Percentiles rank a stretch among this genome's conserved stretches.
Conservation (phyloP, 1,140 invertebrate species). For the Chrysoperla carnea region DNA sequence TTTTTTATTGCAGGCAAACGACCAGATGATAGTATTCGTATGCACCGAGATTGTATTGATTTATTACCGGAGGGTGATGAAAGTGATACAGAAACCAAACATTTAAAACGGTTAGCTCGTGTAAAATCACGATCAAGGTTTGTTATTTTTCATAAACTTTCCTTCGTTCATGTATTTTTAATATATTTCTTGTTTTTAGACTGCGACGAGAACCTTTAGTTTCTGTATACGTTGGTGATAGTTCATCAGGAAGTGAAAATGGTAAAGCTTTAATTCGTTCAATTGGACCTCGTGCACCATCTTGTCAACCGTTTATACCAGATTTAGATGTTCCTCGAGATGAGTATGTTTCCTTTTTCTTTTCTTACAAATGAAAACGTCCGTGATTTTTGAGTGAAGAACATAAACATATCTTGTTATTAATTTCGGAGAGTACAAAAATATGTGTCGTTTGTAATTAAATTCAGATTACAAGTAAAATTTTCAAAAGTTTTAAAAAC, state of each 20-base stretch:
- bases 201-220: not conserved
- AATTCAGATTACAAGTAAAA: too few relatives aligned
- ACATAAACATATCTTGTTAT: too few relatives aligned
- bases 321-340: constrained; percentile 8
- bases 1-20: too few relatives aligned
- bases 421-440: too few relatives aligned
- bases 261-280: constrained; percentile 15
- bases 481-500: too few relatives aligned
- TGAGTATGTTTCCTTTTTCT: constrained; percentile 4
- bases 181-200: not conserved
- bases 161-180: too few relatives aligned
- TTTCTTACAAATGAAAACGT: too few relatives aligned
- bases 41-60: not conserved
- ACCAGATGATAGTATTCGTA: not conserved
- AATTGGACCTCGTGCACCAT: constrained; percentile 11
- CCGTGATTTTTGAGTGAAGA: too few relatives aligned
- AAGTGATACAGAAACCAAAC: not conserved
- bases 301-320: constrained; percentile 14
- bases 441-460: too few relatives aligned
- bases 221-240: constrained; percentile 19
- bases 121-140: not conserved
- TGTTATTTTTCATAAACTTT: too few relatives aligned
- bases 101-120: not conserved
- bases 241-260: constrained; percentile 22
- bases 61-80: not conserved